These are phyloP conservation scores for Nomada hirtipes DNA, from an alignment of 2,888 invertebrate genomes.

Conservation along the genomic window DNA sequence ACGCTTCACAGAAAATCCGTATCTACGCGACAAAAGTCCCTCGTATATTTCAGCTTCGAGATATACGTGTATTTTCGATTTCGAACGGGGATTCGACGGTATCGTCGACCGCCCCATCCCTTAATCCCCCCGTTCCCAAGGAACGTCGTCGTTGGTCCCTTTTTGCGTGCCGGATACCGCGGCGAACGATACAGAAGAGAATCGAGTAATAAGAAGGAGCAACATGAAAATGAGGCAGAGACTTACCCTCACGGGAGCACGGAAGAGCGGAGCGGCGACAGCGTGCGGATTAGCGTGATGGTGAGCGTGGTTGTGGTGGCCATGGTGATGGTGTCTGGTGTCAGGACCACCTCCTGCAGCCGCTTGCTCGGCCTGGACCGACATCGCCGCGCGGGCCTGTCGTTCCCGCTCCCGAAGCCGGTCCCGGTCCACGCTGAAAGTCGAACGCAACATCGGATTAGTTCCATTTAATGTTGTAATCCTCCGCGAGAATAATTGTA, in stretches of 20 bases:
- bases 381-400: slow-evolving; percentile 91
- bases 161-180: not conserved
- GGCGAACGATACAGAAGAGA: too few relatives aligned
- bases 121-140: not conserved
- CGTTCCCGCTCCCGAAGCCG: slow-evolving; percentile 92
- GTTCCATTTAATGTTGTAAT: not conserved
- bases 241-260: slow-evolving; percentile 82
- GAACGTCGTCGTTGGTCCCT: not conserved
- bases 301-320: slow-evolving; percentile 79
- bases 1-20: not conserved
- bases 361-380: slow-evolving; percentile 87
- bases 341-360: slow-evolving; percentile 88
- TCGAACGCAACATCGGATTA: slow-evolving; percentile 10
- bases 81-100: too few relatives aligned
- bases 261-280: slow-evolving; percentile 77
- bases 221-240: slow-evolving; percentile 1
- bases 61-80: too few relatives aligned
- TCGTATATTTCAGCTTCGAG: not conserved
- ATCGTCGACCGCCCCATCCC: not conserved
- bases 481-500: too few relatives aligned
- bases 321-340: slow-evolving; percentile 86
- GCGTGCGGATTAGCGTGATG: slow-evolving; percentile 77
- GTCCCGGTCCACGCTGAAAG: slow-evolving; percentile 88
- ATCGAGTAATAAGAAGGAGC: not conserved
- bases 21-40: not conserved